These are phyloP conservation scores for Erethizon dorsatum DNA, from an alignment of 2,797 vertebrate species.

Conservation along the genomic window DNA sequence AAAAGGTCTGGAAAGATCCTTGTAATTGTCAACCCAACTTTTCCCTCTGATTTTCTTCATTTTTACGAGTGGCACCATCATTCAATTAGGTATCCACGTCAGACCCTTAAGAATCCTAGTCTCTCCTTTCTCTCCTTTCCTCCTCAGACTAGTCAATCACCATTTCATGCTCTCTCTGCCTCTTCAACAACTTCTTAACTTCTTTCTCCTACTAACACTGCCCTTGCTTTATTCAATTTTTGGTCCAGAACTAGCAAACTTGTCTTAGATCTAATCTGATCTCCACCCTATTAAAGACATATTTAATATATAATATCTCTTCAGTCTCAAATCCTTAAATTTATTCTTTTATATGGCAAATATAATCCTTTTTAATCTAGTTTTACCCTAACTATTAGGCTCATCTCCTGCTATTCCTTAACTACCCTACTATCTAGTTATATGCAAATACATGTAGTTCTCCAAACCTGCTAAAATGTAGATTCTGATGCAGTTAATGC, in stretches of 20 bases:
- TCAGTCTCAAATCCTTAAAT: neutral
- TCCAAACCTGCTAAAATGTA: neutral
- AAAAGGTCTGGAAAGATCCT: neutral
- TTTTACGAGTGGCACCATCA: neutral
- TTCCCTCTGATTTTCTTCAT: neutral
- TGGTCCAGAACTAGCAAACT: neutral
- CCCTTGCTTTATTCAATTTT: neutral
- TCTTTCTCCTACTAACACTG: neutral
- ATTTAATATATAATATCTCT: neutral
- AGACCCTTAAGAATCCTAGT: neutral
- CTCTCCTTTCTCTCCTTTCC: neutral
- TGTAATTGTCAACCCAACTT: neutral
- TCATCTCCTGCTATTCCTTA: constrained; percentile 3
- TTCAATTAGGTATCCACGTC: neutral
- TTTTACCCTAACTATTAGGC: neutral
- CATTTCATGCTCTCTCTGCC: neutral
- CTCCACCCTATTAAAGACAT: neutral
- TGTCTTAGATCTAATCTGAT: neutral
- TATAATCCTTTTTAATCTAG: neutral
- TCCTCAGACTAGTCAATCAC: neutral
- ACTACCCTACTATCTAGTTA: neutral
- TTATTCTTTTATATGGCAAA: neutral
- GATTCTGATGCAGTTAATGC: neutral
- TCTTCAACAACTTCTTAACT: neutral
- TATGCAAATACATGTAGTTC: neutral